phyloP scores from a whole-genome alignment of 2,888 invertebrate species.

The Pyrochroa serraticornis region DNA sequence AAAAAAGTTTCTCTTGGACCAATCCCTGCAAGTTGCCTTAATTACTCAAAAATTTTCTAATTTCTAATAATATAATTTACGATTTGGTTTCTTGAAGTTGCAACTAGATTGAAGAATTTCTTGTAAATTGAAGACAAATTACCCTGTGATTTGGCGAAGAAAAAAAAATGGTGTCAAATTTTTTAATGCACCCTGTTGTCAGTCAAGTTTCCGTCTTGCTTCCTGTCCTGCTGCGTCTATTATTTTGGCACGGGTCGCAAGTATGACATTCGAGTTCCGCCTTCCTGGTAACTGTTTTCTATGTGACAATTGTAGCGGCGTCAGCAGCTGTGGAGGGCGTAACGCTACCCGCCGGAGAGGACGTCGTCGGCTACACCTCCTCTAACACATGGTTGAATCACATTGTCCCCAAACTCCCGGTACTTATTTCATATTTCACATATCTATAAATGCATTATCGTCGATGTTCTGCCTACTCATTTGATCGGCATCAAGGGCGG shows the following conservation, averaged over 20 bases:
- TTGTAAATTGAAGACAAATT: too few relatives aligned
- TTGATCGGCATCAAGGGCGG: constrained; percentile 36
- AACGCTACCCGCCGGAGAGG: constrained; percentile 37
- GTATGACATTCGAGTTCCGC: constrained; percentile 39
- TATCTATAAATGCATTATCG: constrained; percentile 42
- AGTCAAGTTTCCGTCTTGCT: constrained; percentile 5
- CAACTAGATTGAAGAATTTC: too few relatives aligned
- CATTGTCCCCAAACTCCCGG: constrained; percentile 32
- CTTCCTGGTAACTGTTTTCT: constrained; percentile 37
- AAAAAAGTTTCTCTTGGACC: too few relatives aligned
- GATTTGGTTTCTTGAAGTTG: too few relatives aligned
- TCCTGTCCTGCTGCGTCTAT: constrained; percentile 23
- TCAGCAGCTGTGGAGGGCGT: constrained; percentile 45
- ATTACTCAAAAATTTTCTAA: too few relatives aligned
- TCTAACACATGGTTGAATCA: constrained; percentile 41
- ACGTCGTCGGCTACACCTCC: constrained; percentile 38
- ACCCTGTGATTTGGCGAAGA: too few relatives aligned
- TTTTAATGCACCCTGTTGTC: neutral
- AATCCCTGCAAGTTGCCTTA: too few relatives aligned
- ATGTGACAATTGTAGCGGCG: constrained; percentile 34
- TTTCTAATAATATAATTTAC: too few relatives aligned
- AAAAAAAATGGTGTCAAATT: too few relatives aligned
- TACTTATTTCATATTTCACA: constrained; percentile 33
- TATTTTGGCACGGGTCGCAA: constrained; percentile 40
- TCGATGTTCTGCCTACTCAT: constrained; percentile 41